Evolutionary conservation across 2,113 vertebrate genomes (phyloP).

Genomic region (Syrmaticus mikado): DNA sequence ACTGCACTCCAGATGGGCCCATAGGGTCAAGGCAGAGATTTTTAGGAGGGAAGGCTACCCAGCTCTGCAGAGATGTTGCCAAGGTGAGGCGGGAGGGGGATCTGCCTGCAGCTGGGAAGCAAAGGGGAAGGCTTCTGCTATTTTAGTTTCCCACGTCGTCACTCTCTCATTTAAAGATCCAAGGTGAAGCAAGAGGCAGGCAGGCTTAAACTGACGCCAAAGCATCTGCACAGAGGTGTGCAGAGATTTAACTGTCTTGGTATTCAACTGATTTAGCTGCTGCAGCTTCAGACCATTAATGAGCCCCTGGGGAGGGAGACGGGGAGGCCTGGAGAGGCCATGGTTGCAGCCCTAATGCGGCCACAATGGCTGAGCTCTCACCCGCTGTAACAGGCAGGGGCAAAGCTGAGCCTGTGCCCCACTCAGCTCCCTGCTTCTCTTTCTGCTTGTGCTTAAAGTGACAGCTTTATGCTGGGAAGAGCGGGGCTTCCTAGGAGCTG

Average conservation of each 20-base stretch:
- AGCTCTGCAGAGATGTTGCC: background rate
- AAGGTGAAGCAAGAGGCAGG: background rate
- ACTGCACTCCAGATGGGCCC: rapidly evolving
- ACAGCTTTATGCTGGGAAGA: background rate
- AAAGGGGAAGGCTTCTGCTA: background rate
- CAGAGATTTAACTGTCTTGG: background rate
- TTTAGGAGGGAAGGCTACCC: background rate
- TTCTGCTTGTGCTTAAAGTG: rapidly evolving
- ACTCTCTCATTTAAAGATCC: background rate
- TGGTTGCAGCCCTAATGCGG: rapidly evolving
- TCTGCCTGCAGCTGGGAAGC: background rate
- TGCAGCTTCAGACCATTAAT: background rate
- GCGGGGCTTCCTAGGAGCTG: background rate
- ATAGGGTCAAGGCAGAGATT: rapidly evolving
- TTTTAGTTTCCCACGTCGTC: background rate
- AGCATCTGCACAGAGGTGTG: background rate
- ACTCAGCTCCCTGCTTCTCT: background rate
- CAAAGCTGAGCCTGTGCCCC: background rate
- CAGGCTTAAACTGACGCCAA: rapidly evolving
- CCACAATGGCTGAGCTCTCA: background rate
- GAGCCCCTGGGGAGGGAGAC: background rate
- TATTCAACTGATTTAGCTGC: background rate
- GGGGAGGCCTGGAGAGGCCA: rapidly evolving
- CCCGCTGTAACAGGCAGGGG: rapidly evolving
- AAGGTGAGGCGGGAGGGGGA: background rate